Evolutionary conservation across 1,140 invertebrate genomes (phyloP).

Genomic region (Heliconius melpomene): DNA sequence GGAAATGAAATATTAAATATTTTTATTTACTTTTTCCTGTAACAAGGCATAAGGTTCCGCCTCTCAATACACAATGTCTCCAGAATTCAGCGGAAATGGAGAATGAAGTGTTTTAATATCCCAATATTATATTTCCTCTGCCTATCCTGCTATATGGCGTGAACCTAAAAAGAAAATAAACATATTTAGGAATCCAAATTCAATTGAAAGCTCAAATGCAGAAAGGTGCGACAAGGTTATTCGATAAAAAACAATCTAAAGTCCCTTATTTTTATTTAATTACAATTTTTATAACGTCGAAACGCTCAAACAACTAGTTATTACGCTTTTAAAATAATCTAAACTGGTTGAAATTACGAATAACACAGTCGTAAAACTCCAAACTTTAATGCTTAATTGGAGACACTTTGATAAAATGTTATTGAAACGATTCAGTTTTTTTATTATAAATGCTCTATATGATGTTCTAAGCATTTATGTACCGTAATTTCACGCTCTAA

Average conservation of each 20-base stretch:
- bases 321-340: slow-evolving; percentile 2
- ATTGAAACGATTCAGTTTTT: not conserved
- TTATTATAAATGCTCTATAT: not conserved
- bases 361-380: not conserved
- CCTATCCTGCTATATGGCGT: no score
- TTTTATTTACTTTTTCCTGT: no score
- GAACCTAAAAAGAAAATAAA: no score
- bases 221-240: not conserved
- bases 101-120: no score
- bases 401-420: not conserved
- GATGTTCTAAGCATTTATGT: not conserved
- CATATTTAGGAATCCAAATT: no score
- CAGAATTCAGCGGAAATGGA: no score
- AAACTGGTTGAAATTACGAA: slow-evolving; percentile 6
- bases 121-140: no score
- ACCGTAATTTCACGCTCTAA: not conserved
- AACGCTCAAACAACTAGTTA: not conserved
- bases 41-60: no score
- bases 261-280: not conserved
- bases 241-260: not conserved
- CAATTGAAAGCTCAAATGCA: not conserved
- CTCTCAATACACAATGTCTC: no score
- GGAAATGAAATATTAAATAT: no score
- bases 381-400: not conserved
- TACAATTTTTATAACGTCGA: not conserved